Percentiles rank a stretch among this genome's conserved stretches.
These are phyloP conservation scores for Umimayanthus chanpuru DNA, from an alignment of 92 coral and sea anemone genomes.

Conservation along the genomic window DNA sequence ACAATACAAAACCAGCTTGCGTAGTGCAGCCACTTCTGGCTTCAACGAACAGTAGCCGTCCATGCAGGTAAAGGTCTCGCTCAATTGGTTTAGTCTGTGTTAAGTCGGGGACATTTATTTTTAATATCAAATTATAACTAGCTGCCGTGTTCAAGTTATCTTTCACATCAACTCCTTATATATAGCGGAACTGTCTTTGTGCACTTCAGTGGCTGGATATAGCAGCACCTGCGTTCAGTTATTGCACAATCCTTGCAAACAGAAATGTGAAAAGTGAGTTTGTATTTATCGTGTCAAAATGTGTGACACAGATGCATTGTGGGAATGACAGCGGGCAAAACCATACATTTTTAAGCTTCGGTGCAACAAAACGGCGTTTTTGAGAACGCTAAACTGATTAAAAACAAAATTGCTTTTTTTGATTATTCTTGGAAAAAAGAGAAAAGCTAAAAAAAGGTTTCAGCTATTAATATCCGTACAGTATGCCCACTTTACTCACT, in stretches of 20 bases:
- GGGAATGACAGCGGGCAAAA: background rate
- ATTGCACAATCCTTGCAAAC: background rate
- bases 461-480: too few species aligned
- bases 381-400: background rate
- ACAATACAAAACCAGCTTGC: background rate
- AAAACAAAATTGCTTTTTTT: background rate
- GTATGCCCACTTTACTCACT: too few species aligned
- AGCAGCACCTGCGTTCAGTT: background rate
- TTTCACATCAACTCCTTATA: background rate
- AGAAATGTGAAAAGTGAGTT: background rate
- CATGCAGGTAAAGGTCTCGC: constrained; percentile 24
- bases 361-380: background rate
- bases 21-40: constrained; percentile 22
- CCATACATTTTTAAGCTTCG: background rate
- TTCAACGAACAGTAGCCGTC: background rate
- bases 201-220: background rate
- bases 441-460: background rate
- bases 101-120: background rate
- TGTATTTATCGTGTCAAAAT: background rate
- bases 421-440: background rate
- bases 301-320: background rate
- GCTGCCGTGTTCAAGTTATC: background rate
- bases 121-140: background rate
- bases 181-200: background rate
- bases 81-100: constrained; percentile 15